Evolutionary conservation across 2,888 invertebrate genomes (phyloP).

Genomic region (Cephus spinipes): DNA sequence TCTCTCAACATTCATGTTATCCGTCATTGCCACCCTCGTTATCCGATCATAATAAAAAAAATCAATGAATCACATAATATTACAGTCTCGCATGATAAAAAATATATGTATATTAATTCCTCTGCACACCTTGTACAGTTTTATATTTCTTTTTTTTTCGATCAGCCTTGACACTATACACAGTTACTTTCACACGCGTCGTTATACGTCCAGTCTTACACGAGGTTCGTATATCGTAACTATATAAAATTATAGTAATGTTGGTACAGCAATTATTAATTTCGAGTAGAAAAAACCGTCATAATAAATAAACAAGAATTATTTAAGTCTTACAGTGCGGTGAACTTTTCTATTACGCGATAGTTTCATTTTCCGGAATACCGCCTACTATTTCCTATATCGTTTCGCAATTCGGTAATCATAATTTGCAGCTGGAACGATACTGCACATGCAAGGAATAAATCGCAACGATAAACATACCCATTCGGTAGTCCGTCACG

Average conservation of each 20-base stretch:
- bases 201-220: background rate
- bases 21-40: background rate
- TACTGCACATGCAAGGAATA: background rate
- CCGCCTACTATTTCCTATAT: background rate
- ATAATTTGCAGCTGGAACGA: background rate
- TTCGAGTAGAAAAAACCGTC: background rate
- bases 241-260: background rate
- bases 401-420: background rate
- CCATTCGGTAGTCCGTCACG: constrained; percentile 6
- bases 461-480: background rate
- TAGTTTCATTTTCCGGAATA: background rate
- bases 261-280: background rate
- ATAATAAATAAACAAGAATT: background rate
- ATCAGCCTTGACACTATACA: background rate
- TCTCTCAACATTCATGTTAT: background rate
- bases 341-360: background rate
- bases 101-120: background rate
- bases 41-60: background rate
- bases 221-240: background rate
- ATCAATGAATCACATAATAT: background rate
- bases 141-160: background rate
- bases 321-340: background rate
- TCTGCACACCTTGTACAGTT: background rate
- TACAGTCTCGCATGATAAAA: background rate
- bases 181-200: background rate